These are phyloP conservation scores for Leucopsar rothschildi DNA, from an alignment of 2,113 vertebrate genomes.

Conservation along the genomic window DNA sequence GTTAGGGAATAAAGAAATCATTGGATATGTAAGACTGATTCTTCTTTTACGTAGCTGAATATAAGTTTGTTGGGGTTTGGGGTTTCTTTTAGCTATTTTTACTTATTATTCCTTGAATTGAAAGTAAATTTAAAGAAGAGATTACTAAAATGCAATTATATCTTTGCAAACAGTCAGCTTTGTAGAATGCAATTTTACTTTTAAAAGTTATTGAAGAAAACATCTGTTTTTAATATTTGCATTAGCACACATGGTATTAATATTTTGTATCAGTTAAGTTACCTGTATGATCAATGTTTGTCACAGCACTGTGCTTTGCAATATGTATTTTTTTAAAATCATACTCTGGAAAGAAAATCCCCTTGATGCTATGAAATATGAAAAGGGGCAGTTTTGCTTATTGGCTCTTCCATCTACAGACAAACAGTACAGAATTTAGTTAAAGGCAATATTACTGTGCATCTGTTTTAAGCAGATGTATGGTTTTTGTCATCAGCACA, in stretches of 20 bases:
- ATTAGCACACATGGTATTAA: not conserved
- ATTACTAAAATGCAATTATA: not conserved
- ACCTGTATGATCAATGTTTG: not conserved
- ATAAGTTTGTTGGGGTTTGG: too few species aligned
- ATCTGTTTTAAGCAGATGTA: slow-evolving; percentile 47
- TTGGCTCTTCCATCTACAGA: not conserved
- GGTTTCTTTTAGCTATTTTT: not conserved
- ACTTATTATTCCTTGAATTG: not conserved
- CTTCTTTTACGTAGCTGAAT: not conserved
- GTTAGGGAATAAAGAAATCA: not conserved
- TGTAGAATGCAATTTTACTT: not conserved
- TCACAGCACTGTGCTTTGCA: not conserved
- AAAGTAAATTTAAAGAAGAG: not conserved
- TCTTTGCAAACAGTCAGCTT: not conserved
- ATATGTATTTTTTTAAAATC: not conserved
- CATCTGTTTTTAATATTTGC: not conserved
- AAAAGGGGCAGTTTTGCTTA: slow-evolving; percentile 16
- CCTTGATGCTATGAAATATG: not conserved
- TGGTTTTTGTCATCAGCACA: not conserved
- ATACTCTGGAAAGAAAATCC: slow-evolving; percentile 7
- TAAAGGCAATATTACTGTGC: slow-evolving; percentile 31
- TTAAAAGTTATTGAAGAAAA: not conserved
- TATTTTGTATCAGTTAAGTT: not conserved
- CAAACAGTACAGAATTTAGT: not conserved
- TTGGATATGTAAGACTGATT: not conserved